Percentiles rank a stretch among this genome's conserved stretches.
Conservation (phyloP, 2,113 vertebrate species). For the Rhea americana region DNA sequence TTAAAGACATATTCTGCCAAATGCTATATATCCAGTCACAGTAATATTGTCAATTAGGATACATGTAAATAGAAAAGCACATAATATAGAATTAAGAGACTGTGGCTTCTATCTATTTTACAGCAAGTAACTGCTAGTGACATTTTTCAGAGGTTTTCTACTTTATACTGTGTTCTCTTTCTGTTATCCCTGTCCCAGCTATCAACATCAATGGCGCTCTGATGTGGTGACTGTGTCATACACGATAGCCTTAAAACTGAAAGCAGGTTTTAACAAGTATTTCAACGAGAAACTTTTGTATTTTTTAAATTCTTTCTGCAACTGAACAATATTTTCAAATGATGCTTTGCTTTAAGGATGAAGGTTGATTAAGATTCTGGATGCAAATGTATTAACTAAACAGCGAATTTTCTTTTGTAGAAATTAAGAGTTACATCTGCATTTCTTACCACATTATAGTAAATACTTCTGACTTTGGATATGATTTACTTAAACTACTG, state of each 20-base stretch:
- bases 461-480: neutral
- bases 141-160: constrained; percentile 31
- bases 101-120: constrained; percentile 25
- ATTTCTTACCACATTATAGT: neutral
- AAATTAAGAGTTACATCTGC: neutral
- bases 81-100: constrained; percentile 27
- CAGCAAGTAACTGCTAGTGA: constrained; percentile 27
- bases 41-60: constrained; percentile 50
- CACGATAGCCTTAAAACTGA: constrained; percentile 34
- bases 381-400: neutral
- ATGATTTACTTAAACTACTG: neutral
- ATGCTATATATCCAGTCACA: constrained; percentile 50
- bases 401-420: neutral
- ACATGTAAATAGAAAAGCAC: constrained; percentile 62
- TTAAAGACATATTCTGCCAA: constrained; percentile 42
- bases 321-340: neutral
- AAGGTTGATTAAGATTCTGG: neutral
- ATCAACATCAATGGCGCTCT: constrained; percentile 15
- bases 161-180: neutral
- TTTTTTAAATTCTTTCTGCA: neutral
- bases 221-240: neutral
- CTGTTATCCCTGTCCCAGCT: neutral
- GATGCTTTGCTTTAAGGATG: neutral
- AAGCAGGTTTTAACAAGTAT: constrained; percentile 42
- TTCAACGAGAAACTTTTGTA: constrained; percentile 21